Percentiles rank a stretch among this genome's conserved stretches.
These are phyloP conservation scores for Ips typographus DNA, from an alignment of 1,140 invertebrate genomes.

Conservation along the genomic window DNA sequence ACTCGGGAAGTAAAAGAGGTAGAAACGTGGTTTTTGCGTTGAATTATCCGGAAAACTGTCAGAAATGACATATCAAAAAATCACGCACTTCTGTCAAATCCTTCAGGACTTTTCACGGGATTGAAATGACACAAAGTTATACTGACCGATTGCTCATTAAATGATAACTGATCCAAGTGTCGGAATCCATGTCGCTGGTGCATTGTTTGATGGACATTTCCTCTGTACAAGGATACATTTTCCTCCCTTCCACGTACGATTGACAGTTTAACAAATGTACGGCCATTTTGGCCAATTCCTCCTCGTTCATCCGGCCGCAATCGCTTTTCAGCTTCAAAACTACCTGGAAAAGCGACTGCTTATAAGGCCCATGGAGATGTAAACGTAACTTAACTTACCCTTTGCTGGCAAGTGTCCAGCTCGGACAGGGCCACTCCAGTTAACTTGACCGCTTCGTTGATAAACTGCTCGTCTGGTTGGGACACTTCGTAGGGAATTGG, in stretches of 20 bases:
- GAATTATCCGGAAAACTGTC: too few species aligned
- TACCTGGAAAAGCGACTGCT: conserved; percentile 56
- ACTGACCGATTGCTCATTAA: conserved; percentile 61
- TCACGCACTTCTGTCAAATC: too few species aligned
- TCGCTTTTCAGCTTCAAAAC: conserved; percentile 61
- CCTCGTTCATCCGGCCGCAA: conserved; percentile 63
- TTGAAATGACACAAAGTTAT: too few species aligned
- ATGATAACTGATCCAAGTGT: conserved; percentile 73
- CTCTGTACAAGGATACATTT: conserved; percentile 61
- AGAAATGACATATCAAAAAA: too few species aligned
- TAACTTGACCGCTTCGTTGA: conserved; percentile 62
- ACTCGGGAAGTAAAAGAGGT: too few species aligned
- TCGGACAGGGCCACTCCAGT: conserved; percentile 60
- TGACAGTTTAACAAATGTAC: conserved; percentile 73
- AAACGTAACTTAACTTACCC: too few species aligned
- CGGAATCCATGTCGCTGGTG: conserved; percentile 66
- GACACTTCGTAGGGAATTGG: conserved; percentile 61
- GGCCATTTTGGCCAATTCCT: conserved; percentile 67
- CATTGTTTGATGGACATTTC: conserved; percentile 66
- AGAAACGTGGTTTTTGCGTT: too few species aligned
- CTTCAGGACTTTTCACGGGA: too few species aligned
- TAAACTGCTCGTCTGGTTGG: conserved; percentile 65
- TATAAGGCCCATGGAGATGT: too few species aligned
- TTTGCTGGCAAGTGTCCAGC: conserved; percentile 67
- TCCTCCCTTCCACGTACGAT: conserved; percentile 62